phyloP scores from a whole-genome alignment of 2,797 vertebrate genomes.

The Odontamblyopus lacepedii region DNA sequence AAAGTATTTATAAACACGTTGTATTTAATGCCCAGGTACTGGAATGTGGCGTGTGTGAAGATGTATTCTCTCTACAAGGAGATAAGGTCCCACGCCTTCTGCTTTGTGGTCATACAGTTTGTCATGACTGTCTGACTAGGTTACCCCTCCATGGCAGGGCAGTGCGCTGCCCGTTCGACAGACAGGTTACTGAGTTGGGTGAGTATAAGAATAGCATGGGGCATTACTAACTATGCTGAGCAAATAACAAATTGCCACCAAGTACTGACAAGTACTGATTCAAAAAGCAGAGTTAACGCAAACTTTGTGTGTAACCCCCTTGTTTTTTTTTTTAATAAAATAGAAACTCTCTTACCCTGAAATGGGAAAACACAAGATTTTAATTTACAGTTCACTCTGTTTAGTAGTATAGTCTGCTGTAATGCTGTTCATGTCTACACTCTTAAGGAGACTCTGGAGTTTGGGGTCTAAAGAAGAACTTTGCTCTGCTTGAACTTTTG shows the following conservation, averaged over 20 bases:
- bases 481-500: slow-evolving; percentile 93
- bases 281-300: neutral
- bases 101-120: slow-evolving; percentile 95
- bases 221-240: neutral
- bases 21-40: slow-evolving; percentile 75
- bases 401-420: neutral
- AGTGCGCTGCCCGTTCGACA: slow-evolving; percentile 95
- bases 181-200: slow-evolving; percentile 96
- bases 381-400: neutral
- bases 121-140: slow-evolving; percentile 95
- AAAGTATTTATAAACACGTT: neutral
- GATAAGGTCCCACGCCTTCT: slow-evolving; percentile 97
- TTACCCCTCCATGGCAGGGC: slow-evolving; percentile 93
- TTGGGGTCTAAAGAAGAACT: slow-evolving; percentile 98
- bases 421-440: neutral
- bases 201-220: slow-evolving; percentile 40
- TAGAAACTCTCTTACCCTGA: neutral
- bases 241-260: no score
- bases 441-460: slow-evolving; percentile 92
- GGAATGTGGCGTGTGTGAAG: slow-evolving; percentile 97
- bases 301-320: neutral
- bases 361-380: neutral
- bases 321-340: no score
- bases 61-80: slow-evolving; percentile 96
- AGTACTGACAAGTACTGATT: neutral